phyloP scores from a whole-genome alignment of 2,888 invertebrate species.

The Mesorhabditis spiculigera region DNA sequence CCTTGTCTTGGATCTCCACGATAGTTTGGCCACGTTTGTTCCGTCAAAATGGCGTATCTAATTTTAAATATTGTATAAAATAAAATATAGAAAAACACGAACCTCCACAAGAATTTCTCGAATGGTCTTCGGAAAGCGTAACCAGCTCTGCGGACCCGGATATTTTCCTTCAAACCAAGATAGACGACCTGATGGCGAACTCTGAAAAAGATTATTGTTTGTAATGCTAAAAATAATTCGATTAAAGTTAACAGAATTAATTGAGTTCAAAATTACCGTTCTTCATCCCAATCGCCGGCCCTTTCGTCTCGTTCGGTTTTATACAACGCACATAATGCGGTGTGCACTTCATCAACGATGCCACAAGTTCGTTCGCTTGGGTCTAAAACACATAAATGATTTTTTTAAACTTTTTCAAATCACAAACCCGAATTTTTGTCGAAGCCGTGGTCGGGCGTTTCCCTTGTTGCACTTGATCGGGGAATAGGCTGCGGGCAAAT shows the following conservation, averaged over 20 bases:
- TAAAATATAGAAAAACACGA: not conserved
- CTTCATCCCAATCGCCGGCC: constrained; percentile 69
- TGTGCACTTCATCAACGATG: constrained; percentile 69
- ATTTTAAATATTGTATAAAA: not conserved
- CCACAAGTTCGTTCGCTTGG: constrained; percentile 70
- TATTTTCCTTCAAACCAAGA: constrained; percentile 71
- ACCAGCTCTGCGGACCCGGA: constrained; percentile 70
- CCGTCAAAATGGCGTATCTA: constrained; percentile 69
- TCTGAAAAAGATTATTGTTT: constrained; percentile 53
- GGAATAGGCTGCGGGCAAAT: constrained; percentile 68
- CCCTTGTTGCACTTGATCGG: constrained; percentile 63
- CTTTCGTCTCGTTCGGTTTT: constrained; percentile 72
- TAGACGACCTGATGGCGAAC: constrained; percentile 72
- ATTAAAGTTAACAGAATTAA: constrained; percentile 10
- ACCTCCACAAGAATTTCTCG: constrained; percentile 53
- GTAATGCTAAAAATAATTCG: not conserved
- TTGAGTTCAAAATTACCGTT: constrained; percentile 44
- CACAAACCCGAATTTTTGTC: constrained; percentile 67
- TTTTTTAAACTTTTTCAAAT: constrained; percentile 5
- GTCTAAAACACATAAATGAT: constrained; percentile 58
- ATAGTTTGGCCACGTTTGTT: constrained; percentile 67
- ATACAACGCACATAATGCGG: constrained; percentile 73
- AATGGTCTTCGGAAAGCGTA: constrained; percentile 66
- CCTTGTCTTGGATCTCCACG: constrained; percentile 65
- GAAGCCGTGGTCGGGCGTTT: constrained; percentile 70